Evolutionary conservation across 2,113 vertebrate genomes (phyloP).

Genomic region (Rostratula benghalensis): DNA sequence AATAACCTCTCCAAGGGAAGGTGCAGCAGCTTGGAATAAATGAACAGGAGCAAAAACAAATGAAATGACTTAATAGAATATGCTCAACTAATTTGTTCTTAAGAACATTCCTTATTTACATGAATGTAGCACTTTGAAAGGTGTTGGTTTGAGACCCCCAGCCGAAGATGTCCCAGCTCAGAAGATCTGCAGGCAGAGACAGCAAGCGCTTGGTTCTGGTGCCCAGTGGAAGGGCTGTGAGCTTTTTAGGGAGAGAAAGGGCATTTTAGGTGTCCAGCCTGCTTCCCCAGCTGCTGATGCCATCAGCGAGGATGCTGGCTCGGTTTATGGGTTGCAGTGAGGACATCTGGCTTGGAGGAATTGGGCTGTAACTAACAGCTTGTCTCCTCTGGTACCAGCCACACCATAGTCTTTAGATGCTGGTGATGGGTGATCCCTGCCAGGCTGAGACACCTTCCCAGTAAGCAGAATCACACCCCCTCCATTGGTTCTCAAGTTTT

Average conservation of each 20-base stretch:
- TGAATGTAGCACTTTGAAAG: neutral
- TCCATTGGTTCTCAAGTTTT: neutral
- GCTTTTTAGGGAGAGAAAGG: neutral
- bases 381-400: neutral
- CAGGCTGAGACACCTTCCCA: neutral
- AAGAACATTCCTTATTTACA: neutral
- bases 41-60: slow-evolving; percentile 57
- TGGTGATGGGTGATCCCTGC: neutral
- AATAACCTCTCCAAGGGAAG: slow-evolving; percentile 65
- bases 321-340: neutral
- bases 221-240: neutral
- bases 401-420: neutral
- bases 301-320: neutral
- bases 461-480: neutral
- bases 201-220: neutral
- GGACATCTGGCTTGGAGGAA: neutral
- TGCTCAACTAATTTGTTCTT: slow-evolving; percentile 43
- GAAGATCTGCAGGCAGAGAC: neutral
- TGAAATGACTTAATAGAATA: slow-evolving; percentile 45
- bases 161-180: neutral
- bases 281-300: neutral
- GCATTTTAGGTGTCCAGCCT: neutral
- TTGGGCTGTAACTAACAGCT: neutral
- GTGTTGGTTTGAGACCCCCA: neutral
- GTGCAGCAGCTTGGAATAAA: slow-evolving; percentile 63